phyloP scores from a whole-genome alignment of 1,140 invertebrate species.

The Aphelenchoides fujianensis region DNA sequence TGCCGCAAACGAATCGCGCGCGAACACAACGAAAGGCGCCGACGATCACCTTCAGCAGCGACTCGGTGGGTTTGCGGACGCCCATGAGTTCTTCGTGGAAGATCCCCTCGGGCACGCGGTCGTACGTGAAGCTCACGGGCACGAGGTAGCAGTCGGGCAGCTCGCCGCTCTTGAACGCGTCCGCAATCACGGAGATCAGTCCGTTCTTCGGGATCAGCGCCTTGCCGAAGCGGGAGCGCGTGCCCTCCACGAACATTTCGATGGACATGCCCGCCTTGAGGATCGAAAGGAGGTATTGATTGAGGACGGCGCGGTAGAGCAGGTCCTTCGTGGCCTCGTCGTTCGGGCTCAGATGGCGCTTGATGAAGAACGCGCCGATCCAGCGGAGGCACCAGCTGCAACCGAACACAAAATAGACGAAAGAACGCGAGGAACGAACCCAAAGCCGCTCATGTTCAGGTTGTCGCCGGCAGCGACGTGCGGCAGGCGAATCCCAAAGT shows the following conservation, averaged over 20 bases:
- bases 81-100: constrained; percentile 84
- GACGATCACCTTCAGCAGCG: constrained; percentile 76
- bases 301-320: constrained; percentile 80
- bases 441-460: constrained; percentile 83
- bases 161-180: constrained; percentile 78
- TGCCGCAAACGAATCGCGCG: constrained; percentile 78
- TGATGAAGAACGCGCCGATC: constrained; percentile 88
- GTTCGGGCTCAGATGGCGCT: constrained; percentile 69
- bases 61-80: constrained; percentile 56
- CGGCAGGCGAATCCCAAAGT: constrained; percentile 76
- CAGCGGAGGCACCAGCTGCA: constrained; percentile 68
- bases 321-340: constrained; percentile 69
- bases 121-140: constrained; percentile 86
- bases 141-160: constrained; percentile 86
- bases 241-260: constrained; percentile 93
- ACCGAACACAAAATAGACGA: constrained; percentile 21
- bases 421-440: constrained; percentile 66
- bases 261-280: constrained; percentile 79
- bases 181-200: constrained; percentile 84
- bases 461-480: constrained; percentile 90
- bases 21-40: constrained; percentile 79
- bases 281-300: constrained; percentile 71
- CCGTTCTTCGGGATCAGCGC: constrained; percentile 67
- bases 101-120: constrained; percentile 85
- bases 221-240: constrained; percentile 68